These are phyloP conservation scores for Synergus itoensis DNA, from an alignment of 2,888 invertebrate species.

Conservation along the genomic window DNA sequence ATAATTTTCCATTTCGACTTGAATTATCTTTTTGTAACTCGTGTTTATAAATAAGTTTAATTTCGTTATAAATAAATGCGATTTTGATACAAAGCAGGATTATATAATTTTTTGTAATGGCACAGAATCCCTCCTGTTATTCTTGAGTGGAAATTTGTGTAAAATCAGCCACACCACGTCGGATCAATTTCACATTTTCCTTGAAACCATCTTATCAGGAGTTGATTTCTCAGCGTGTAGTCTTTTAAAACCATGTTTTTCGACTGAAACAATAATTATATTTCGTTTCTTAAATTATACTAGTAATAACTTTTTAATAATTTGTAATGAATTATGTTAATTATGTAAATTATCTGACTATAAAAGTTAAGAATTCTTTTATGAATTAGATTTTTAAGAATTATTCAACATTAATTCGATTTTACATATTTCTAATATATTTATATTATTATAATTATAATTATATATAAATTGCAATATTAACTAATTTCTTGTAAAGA, in stretches of 20 bases:
- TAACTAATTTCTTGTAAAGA: no score
- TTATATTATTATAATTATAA: no score
- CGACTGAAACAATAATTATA: constrained; percentile 65
- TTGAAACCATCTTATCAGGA: constrained; percentile 91
- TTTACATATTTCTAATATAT: no score
- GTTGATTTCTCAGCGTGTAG: constrained; percentile 84
- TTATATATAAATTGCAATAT: no score
- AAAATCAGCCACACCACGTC: constrained; percentile 84
- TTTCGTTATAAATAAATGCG: constrained; percentile 6
- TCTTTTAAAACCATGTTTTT: constrained; percentile 78
- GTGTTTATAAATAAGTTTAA: neutral
- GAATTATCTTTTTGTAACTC: neutral
- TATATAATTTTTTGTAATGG: neutral
- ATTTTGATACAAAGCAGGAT: neutral
- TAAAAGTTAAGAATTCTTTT: no score
- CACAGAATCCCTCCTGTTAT: neutral
- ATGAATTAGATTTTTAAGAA: no score
- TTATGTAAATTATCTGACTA: no score
- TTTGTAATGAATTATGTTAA: neutral
- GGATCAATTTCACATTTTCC: constrained; percentile 91
- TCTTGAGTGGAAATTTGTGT: neutral
- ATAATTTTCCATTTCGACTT: neutral
- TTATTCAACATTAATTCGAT: no score
- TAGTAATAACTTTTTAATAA: constrained; percentile 15
- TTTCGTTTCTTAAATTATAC: constrained; percentile 58